Base-by-base conservation (phyloP, 2,797 vertebrate species). In the Synanceia verrucosa region DNA sequence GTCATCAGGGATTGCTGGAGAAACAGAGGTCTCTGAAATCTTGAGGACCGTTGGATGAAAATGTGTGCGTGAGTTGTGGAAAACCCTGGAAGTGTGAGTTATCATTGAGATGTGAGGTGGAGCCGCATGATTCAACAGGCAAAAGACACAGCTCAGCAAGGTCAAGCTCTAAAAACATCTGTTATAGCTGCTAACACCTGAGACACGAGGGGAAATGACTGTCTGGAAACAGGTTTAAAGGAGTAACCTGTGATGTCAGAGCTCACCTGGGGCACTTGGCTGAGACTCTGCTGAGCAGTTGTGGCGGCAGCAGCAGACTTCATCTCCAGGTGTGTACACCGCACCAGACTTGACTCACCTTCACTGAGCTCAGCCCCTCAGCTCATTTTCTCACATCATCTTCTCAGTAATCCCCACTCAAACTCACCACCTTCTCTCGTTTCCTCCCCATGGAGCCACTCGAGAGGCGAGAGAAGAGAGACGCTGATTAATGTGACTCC, bases 301-400 rank as follows among this genome's bases (percentile, higher is more conserved):
- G 37, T 33, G 29, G 47, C 9, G 3, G 16, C n/a, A 28, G 43
- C 10, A 19, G 48, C 19, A 13, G 70, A 57, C 66, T 56, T 44
- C 16, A 10, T 64, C 68, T 76, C 73, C 87, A 92, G 88, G 86
- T 92, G 91, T 88, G 68, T 31, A 67, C 79, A 78, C 79, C 73
- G 61, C 78, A 52, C 21, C 62, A 76, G 85, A 74, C 78, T 21
- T 81, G 73, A 88, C 76, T 87, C 87, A 88, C 59, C 83, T 81
- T 56, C 46, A 13, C 53, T 9, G 56, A 57, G 18, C 41, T 70
- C 37, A 28, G 23, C 46, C 29, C 52, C 58, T 60, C 18, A 7
- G 13, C 28, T 70, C 41, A 55, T 64, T 23, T 62, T 72, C 74
- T 60, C 58, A 33, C 44, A 76, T 77, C 75, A 23, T 56, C 63